Conservation (phyloP, 2,888 invertebrate species). For the Scaptomyza cyrtandrae region DNA sequence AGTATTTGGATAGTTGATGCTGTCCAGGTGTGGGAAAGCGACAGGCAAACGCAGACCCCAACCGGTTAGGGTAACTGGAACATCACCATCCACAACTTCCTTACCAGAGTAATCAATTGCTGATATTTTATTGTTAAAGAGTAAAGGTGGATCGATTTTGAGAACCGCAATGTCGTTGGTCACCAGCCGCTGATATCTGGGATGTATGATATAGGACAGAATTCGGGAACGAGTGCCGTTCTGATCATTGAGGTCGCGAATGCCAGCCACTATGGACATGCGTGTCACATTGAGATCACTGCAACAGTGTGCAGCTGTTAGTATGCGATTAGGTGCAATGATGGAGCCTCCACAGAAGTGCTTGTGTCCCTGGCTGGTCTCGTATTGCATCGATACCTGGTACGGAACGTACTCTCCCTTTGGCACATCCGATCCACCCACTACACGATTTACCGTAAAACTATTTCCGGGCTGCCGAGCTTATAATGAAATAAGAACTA, state of each 20-base stretch:
- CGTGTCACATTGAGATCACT: conserved; percentile 59
- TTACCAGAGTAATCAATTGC: conserved; percentile 80
- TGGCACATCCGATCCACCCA: conserved; percentile 78
- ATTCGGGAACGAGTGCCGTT: conserved; percentile 71
- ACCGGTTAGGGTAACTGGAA: conserved; percentile 81
- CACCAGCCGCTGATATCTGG: conserved; percentile 75
- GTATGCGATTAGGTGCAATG: conserved; percentile 71
- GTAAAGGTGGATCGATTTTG: conserved; percentile 69
- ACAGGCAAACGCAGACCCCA: conserved; percentile 82
- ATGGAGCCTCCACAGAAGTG: conserved; percentile 84
- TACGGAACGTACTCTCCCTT: conserved; percentile 78
- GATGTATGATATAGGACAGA: conserved; percentile 73
- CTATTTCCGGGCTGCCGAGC: conserved; percentile 50
- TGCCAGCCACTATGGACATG: conserved; percentile 78
- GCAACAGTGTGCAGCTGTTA: conserved; percentile 84
- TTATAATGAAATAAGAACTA: background rate
- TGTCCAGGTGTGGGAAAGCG: conserved; percentile 65
- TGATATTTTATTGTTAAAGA: conserved; percentile 80
- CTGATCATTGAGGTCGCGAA: conserved; percentile 62
- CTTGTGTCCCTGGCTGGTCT: conserved; percentile 49
- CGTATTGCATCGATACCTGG: conserved; percentile 82
- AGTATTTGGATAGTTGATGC: conserved; percentile 72
- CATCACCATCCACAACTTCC: conserved; percentile 61
- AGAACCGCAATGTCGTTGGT: conserved; percentile 82
- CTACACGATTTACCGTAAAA: conserved; percentile 63